phyloP scores from a whole-genome alignment of 2,113 vertebrate species.

The Orycteropus afer region DNA sequence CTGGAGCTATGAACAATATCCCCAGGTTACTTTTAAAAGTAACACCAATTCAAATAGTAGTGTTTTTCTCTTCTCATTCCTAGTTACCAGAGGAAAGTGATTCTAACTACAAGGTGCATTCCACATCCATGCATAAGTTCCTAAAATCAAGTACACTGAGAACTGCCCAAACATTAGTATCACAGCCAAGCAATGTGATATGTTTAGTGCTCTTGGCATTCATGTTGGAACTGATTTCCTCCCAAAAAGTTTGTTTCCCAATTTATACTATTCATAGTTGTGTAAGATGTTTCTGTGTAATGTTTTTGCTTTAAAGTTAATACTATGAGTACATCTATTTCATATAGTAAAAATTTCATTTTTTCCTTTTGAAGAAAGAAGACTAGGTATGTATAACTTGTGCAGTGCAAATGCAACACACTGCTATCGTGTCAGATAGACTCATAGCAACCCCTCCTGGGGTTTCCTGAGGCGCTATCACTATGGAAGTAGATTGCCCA shows the following conservation, averaged over 20 bases:
- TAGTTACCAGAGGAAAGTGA: constrained; percentile 3
- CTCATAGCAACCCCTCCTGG: too few species aligned
- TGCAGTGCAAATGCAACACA: too few species aligned
- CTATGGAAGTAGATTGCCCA: too few species aligned
- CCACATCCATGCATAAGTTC: not conserved
- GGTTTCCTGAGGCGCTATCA: too few species aligned
- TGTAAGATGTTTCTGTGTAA: not conserved
- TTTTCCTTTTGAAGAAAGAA: not conserved
- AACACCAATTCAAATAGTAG: not conserved
- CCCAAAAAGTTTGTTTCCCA: not conserved
- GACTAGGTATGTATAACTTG: not conserved
- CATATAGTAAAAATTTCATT: not conserved
- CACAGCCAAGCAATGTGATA: not conserved
- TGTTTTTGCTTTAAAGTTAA: not conserved
- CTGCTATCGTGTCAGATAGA: too few species aligned
- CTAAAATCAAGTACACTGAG: not conserved
- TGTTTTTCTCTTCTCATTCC: not conserved
- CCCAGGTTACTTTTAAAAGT: not conserved
- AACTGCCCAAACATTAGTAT: not conserved
- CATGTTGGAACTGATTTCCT: not conserved
- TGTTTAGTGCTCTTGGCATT: not conserved
- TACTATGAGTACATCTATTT: not conserved
- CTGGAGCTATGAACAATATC: not conserved
- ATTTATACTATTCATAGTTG: not conserved
- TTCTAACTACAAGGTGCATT: not conserved